Conservation (phyloP, 1,140 invertebrate species). For the Atta cephalotes region DNA sequence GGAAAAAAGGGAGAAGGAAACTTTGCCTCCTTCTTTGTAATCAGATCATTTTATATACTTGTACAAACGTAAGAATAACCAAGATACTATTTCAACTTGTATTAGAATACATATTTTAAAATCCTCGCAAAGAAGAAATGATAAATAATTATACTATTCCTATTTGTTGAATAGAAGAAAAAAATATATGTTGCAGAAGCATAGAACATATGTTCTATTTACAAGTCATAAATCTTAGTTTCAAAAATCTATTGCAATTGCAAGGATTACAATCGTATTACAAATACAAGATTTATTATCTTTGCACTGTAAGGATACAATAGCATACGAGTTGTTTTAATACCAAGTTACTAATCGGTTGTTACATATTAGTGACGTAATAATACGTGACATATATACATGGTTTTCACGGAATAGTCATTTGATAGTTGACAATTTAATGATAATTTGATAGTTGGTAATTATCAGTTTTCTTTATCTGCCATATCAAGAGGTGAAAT, state of each 20-base stretch:
- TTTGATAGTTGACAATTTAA: constrained; percentile 7
- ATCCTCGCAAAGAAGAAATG: too few species aligned
- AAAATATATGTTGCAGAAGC: neutral
- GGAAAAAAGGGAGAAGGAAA: neutral
- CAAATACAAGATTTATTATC: neutral
- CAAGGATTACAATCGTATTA: too few species aligned
- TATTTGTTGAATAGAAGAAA: neutral
- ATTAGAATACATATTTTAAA: too few species aligned
- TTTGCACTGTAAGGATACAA: neutral
- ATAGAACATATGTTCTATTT: neutral
- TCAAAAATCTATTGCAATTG: neutral
- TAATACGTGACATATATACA: neutral
- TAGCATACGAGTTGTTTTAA: neutral
- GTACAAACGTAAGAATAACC: too few species aligned
- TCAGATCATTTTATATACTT: too few species aligned
- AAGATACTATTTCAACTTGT: too few species aligned
- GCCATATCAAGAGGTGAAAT: neutral
- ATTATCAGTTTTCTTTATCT: neutral
- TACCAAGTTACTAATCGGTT: neutral
- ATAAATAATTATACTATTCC: too few species aligned
- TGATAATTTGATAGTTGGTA: neutral
- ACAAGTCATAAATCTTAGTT: neutral
- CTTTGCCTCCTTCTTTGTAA: neutral
- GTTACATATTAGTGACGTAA: constrained; percentile 6
- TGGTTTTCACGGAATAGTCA: neutral